A percentile compares a stretch with the other conserved stretches of the same genome.
These are phyloP conservation scores for Achlya flavicornis DNA, from an alignment of 2,888 invertebrate species.

Conservation along the genomic window DNA sequence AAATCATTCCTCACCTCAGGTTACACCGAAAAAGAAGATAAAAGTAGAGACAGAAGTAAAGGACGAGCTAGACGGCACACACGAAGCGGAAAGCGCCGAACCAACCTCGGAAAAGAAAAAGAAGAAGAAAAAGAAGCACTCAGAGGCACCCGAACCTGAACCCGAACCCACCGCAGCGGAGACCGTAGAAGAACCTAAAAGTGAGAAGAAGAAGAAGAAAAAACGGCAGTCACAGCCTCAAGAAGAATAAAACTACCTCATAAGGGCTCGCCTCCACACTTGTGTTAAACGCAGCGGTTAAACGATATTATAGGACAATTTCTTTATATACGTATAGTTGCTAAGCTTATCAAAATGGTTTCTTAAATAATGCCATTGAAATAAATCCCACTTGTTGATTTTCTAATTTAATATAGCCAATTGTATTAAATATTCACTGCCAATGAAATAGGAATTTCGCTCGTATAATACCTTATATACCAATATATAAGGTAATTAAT, in stretches of 20 bases:
- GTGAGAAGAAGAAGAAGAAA: conserved; percentile 75
- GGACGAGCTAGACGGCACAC: conserved; percentile 30
- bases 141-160: conserved; percentile 45
- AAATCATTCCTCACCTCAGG: conserved; percentile 44
- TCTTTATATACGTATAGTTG: not conserved
- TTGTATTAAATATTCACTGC: not conserved
- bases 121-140: conserved; percentile 69
- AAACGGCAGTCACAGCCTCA: conserved; percentile 57
- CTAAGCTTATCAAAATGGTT: too few species aligned
- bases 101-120: conserved; percentile 76
- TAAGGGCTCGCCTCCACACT: conserved; percentile 4
- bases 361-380: too few species aligned
- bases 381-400: too few species aligned
- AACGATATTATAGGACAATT: not conserved
- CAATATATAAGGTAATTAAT: not conserved
- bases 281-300: not conserved
- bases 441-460: not conserved
- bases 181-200: conserved; percentile 54
- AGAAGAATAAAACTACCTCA: conserved; percentile 54
- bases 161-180: conserved; percentile 27
- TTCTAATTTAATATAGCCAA: not conserved
- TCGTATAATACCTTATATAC: not conserved
- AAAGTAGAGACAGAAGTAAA: conserved; percentile 42
- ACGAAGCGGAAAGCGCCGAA: conserved; percentile 33
- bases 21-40: conserved; percentile 68